Conservation (phyloP, 1,140 invertebrate species). For the Drosophila truncata region DNA sequence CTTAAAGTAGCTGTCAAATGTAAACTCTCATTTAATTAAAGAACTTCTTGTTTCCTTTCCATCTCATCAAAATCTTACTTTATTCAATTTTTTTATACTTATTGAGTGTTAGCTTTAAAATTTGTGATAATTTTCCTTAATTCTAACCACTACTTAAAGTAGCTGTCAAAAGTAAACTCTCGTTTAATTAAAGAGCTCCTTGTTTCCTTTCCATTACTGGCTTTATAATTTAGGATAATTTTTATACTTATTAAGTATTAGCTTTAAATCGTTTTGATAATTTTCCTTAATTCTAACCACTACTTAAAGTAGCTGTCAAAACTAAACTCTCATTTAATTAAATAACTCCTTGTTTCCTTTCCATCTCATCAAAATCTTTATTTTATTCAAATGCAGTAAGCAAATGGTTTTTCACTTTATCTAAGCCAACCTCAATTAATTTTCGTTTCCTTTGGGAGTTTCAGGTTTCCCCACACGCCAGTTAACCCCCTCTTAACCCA, state of each 20-base stretch:
- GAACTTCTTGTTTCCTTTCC: not conserved
- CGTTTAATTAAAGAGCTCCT: not conserved
- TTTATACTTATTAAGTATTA: too few species aligned
- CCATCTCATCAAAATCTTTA: not conserved
- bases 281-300: not conserved
- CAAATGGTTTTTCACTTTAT: constrained; percentile 11
- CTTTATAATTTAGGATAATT: too few species aligned
- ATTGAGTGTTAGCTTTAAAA: too few species aligned
- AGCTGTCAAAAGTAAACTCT: not conserved
- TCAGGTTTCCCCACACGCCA: not conserved
- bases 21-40: not conserved
- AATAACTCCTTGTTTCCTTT: not conserved
- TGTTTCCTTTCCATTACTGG: not conserved
- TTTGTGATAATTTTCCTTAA: too few species aligned
- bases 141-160: not conserved
- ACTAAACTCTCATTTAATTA: not conserved
- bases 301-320: not conserved
- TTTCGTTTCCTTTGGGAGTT: constrained; percentile 2
- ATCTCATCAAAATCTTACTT: not conserved
- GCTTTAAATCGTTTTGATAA: too few species aligned
- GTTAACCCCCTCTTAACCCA: constrained; percentile 21
- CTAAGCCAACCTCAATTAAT: constrained; percentile 8
- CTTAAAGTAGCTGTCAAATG: not conserved
- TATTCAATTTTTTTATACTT: too few species aligned
- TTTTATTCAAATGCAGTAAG: constrained; percentile 12